These are phyloP conservation scores for Artemisiospiza belli DNA, from an alignment of 2,113 vertebrate species.

Conservation along the genomic window DNA sequence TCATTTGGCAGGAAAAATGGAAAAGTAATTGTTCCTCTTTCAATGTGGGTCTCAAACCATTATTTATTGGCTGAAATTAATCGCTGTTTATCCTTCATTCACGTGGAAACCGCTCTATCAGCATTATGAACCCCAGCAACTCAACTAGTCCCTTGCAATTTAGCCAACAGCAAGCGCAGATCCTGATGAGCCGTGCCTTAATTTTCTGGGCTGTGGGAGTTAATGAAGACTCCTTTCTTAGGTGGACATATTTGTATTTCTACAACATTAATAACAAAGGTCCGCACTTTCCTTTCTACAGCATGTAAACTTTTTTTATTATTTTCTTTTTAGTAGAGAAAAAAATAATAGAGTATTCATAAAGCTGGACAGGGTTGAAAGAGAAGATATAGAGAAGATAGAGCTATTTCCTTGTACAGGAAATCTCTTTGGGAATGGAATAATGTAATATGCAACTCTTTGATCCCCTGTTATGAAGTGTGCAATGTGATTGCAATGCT, in stretches of 20 bases:
- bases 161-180: conserved; percentile 75
- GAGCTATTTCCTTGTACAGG: not conserved
- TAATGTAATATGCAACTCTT: not conserved
- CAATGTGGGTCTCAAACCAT: conserved; percentile 87
- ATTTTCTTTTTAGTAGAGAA: not conserved
- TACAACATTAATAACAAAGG: conserved; percentile 83
- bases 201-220: conserved; percentile 87
- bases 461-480: not conserved
- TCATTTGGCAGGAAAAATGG: conserved; percentile 98
- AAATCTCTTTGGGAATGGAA: not conserved
- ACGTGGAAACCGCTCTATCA: conserved; percentile 86
- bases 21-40: conserved; percentile 95
- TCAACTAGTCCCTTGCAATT: conserved; percentile 84
- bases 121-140: conserved; percentile 82
- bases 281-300: conserved; percentile 69
- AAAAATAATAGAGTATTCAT: not conserved
- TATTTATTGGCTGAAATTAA: conserved; percentile 95
- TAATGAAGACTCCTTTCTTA: conserved; percentile 84
- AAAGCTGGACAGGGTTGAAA: not conserved
- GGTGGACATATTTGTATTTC: conserved; percentile 88
- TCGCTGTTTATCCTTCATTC: conserved; percentile 92
- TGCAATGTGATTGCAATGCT: not conserved
- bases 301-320: conserved; percentile 68
- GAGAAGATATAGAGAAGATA: not conserved
- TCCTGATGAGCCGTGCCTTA: conserved; percentile 86